A percentile compares a stretch with the other conserved stretches of the same genome.
Conservation (phyloP, 2,113 vertebrate genomes). For the Delphinus delphis region DNA sequence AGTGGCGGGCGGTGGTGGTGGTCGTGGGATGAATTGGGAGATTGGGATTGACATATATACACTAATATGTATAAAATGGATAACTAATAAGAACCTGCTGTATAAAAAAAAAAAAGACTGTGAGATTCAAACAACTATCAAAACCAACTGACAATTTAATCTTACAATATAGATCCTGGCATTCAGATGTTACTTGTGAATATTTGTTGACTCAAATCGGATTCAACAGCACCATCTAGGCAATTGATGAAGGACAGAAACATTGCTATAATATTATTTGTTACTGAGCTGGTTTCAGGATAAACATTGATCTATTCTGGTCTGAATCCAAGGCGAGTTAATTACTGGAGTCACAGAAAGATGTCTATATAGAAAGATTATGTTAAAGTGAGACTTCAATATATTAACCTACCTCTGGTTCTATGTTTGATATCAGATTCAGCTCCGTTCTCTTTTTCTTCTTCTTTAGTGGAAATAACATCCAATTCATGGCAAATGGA, state of each 20-base stretch:
- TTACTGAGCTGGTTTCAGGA: background rate
- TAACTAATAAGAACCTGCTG: too few species aligned
- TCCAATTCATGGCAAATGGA: constrained; percentile 93
- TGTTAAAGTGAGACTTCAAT: background rate
- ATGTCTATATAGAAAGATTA: background rate
- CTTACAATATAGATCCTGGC: background rate
- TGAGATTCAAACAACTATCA: constrained; percentile 1
- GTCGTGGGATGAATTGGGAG: too few species aligned
- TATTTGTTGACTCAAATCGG: background rate
- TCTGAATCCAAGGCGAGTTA: background rate
- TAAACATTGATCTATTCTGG: background rate
- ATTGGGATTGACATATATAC: too few species aligned
- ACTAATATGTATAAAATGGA: too few species aligned
- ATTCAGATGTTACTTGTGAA: constrained; percentile 34
- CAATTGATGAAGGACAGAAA: constrained; percentile 1
- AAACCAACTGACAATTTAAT: background rate
- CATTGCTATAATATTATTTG: background rate
- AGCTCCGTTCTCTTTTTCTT: constrained; percentile 77
- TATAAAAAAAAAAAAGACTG: background rate
- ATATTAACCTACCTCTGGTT: constrained; percentile 84
- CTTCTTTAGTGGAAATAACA: constrained; percentile 77
- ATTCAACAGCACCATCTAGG: background rate
- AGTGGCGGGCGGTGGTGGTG: too few species aligned
- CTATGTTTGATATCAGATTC: constrained; percentile 84
- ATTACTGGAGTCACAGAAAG: background rate